Conservation (phyloP, 2,113 vertebrate species). For the Thunnus maccoyii region DNA sequence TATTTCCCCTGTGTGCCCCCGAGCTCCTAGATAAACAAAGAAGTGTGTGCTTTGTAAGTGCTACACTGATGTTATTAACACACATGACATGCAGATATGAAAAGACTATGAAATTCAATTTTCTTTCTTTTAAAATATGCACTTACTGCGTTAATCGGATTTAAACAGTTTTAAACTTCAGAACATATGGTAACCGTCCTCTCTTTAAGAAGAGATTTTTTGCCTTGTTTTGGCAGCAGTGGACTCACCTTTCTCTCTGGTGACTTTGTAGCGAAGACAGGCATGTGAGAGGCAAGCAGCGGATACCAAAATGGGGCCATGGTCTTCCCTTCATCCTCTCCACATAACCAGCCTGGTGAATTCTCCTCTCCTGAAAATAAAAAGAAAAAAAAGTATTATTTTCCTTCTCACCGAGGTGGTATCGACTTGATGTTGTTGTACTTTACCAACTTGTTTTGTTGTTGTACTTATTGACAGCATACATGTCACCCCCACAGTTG, state of each 20-base stretch:
- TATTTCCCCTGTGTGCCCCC: background rate
- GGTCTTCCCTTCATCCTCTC: constrained; percentile 90
- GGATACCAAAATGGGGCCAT: constrained; percentile 91
- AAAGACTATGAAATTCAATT: too few species aligned
- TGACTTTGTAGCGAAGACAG: constrained; percentile 89
- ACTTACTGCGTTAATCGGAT: background rate
- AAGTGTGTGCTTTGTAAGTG: too few species aligned
- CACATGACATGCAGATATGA: too few species aligned
- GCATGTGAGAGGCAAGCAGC: constrained; percentile 89
- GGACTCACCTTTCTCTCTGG: constrained; percentile 83
- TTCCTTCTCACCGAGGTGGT: background rate
- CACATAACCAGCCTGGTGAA: constrained; percentile 92
- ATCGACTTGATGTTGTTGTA: background rate
- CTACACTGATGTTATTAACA: too few species aligned
- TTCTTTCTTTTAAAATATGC: background rate
- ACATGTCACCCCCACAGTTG: constrained; percentile 2
- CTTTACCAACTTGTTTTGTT: constrained; percentile 7
- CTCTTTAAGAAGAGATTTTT: background rate
- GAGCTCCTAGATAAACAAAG: too few species aligned
- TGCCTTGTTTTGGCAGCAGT: background rate
- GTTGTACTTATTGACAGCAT: constrained; percentile 22
- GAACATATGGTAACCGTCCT: background rate
- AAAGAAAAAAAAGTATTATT: background rate
- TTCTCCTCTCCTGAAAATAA: constrained; percentile 91
- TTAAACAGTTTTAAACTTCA: background rate